Evolutionary conservation across 2,888 invertebrate genomes (phyloP).

Genomic region (Lithophane ornitopus): DNA sequence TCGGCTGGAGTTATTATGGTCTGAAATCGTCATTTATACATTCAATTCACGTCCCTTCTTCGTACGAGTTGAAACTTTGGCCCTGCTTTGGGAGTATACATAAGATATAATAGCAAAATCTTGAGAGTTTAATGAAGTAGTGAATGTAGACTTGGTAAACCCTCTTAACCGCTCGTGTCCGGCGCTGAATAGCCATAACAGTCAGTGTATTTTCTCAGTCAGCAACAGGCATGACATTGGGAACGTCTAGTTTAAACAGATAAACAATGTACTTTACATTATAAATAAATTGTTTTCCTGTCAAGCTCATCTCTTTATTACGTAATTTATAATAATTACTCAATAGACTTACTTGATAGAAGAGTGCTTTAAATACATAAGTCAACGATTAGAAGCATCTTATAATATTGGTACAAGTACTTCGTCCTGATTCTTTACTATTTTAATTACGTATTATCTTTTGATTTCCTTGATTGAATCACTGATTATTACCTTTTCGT

Average conservation of each 20-base stretch:
- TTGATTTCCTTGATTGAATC: background rate
- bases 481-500: background rate
- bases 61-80: background rate
- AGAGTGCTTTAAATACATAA: background rate
- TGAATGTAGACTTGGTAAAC: background rate
- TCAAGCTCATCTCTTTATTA: background rate
- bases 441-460: background rate
- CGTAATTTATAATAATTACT: background rate
- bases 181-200: background rate
- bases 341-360: background rate
- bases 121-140: background rate
- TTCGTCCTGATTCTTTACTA: background rate
- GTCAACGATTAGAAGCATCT: background rate
- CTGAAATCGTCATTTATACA: background rate
- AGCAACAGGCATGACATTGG: background rate
- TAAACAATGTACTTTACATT: constrained; percentile 12
- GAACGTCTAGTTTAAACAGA: background rate
- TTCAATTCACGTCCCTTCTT: background rate
- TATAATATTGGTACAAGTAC: too few relatives aligned
- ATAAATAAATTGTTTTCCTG: constrained; percentile 2
- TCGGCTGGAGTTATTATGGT: background rate
- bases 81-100: background rate
- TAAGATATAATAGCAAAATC: background rate
- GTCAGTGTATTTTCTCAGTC: background rate
- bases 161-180: too few relatives aligned